phyloP scores from a whole-genome alignment of 2,888 invertebrate species.

The Dryocosmus kuriphilus region DNA sequence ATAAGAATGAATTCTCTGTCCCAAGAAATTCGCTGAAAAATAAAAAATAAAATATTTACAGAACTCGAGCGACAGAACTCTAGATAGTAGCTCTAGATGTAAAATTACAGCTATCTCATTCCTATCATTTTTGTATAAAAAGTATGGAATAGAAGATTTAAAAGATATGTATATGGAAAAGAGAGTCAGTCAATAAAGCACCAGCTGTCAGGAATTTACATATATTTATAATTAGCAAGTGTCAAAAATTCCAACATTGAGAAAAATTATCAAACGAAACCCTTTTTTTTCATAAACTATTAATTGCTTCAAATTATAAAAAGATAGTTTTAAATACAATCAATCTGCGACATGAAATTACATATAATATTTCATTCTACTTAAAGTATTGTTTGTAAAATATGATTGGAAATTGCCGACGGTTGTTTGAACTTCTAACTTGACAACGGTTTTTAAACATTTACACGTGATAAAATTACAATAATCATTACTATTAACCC shows the following conservation, averaged over 20 bases:
- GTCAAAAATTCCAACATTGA: conserved; percentile 8
- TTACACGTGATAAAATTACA: conserved; percentile 30
- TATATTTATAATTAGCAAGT: conserved; percentile 34
- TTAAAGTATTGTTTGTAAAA: conserved; percentile 14
- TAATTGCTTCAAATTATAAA: conserved; percentile 5
- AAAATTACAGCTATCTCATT: neutral
- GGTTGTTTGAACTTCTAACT: conserved; percentile 25
- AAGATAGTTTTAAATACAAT: conserved; percentile 1
- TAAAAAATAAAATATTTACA: neutral
- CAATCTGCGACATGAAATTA: neutral
- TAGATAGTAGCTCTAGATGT: neutral
- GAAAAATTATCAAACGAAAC: neutral
- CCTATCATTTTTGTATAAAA: neutral
- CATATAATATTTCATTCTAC: neutral
- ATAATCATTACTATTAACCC: conserved; percentile 31
- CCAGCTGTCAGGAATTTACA: conserved; percentile 18
- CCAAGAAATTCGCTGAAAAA: neutral
- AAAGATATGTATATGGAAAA: neutral
- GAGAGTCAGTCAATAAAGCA: neutral
- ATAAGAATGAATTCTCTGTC: neutral
- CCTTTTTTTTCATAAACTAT: conserved; percentile 8
- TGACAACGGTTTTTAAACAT: conserved; percentile 27
- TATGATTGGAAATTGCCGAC: conserved; percentile 8
- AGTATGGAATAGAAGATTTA: neutral
- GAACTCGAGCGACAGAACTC: neutral